Evolutionary conservation across 2,797 vertebrate species (phyloP), one percentile per base, ranked within the genome.

Genomic region (Siniperca undulata): DNA sequence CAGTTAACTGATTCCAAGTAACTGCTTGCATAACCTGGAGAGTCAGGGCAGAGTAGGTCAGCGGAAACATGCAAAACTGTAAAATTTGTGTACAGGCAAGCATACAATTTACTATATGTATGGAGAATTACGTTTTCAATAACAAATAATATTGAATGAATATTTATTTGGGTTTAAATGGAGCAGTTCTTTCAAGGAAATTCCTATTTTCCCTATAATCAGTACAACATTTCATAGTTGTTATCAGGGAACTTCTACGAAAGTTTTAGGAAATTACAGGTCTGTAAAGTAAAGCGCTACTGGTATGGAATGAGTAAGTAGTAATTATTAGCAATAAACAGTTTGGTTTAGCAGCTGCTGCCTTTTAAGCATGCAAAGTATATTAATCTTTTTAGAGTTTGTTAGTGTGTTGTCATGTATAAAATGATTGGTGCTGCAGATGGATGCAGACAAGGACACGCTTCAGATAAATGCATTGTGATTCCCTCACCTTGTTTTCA

Each of bases 131-230:
- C 27, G 27, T 30, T 30, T 30, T 30, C 27, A 30, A 30, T 30
- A 30, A 30, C 27, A 30, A 30, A 30, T 30, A 30, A 30, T 30
- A 30, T 36, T 36, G 14, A 30, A 58, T 65, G 9, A 65, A 56
- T 65, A 34, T 68, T 60, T 68, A 19, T 40, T 74, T 58, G 24
- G 20, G 36, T 74, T 81, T 64, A 30, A 62, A 56, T 46, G 20
- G 30, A 68, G 64, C 61, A 44, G 24, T 52, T 68, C 70, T 68
- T 34, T 68, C 27, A 36, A 64, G 60, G 40, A 66, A 72, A 14
- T 36, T 24, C 38, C 12, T 44, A 60, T 46, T 62, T 40, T 22
- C 36, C 10, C 24, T 12, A 30, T 48, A 11, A 14, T 36, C 20
- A 16, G 13, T 22, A 10, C 19, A 22, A 20, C 44, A 44, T 16